A percentile compares a stretch with the other conserved stretches of the same genome.
phyloP scores from a whole-genome alignment of 2,797 vertebrate genomes.

The Sylvia borin region DNA sequence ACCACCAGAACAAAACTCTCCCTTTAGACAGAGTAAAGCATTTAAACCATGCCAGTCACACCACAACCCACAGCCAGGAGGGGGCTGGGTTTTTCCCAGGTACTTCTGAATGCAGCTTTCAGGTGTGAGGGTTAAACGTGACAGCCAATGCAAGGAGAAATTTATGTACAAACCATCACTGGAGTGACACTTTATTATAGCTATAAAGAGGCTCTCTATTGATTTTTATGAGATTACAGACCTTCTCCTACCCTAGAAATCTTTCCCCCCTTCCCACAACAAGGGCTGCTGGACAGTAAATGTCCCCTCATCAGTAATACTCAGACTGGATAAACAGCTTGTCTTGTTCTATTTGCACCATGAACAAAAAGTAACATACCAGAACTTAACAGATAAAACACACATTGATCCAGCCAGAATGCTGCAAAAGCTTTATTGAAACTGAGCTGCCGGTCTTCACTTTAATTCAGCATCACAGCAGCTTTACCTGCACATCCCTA shows the following conservation, averaged over 20 bases:
- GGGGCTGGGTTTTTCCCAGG: accelerated
- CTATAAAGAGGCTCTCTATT: background rate
- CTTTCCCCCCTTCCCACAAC: background rate
- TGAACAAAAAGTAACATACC: background rate
- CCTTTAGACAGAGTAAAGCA: background rate
- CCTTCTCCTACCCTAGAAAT: background rate
- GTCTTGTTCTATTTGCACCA: background rate
- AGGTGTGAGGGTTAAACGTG: background rate
- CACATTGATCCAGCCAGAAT: background rate
- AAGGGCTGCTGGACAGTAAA: background rate
- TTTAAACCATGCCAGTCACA: background rate
- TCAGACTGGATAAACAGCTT: background rate
- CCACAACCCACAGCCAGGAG: accelerated
- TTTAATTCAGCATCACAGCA: background rate
- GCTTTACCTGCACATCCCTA: background rate
- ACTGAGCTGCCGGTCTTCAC: background rate
- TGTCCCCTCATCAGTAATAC: background rate
- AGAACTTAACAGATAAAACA: background rate
- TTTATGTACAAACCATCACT: background rate
- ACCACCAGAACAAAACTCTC: background rate
- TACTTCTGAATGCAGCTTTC: background rate
- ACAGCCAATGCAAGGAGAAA: background rate
- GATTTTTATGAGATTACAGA: background rate
- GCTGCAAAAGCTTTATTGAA: background rate
- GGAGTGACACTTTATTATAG: background rate